Conservation (phyloP, 2,888 invertebrate genomes). For the Augochlorella aurata region DNA sequence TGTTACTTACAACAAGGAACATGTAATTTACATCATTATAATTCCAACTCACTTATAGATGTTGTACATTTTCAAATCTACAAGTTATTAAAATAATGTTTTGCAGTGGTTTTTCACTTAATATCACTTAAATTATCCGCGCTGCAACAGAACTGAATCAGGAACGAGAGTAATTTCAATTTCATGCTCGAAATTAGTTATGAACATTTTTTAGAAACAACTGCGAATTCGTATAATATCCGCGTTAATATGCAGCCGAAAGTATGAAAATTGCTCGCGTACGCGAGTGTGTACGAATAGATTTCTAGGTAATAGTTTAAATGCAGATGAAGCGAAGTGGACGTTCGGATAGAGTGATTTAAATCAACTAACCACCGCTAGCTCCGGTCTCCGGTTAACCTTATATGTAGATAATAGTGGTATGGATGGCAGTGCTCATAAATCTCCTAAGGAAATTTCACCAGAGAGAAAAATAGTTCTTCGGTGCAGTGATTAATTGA, state of each 20-base stretch:
- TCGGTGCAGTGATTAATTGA: conserved; percentile 56
- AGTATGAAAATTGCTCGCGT: conserved; percentile 34
- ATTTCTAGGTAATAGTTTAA: conserved; percentile 60
- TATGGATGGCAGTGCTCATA: conserved; percentile 58
- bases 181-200: conserved; percentile 17
- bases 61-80: neutral
- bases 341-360: conserved; percentile 67
- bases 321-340: conserved; percentile 64
- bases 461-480: conserved; percentile 62
- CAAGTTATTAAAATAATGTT: neutral
- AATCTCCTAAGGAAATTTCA: conserved; percentile 65
- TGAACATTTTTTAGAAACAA: conserved; percentile 21
- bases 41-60: neutral
- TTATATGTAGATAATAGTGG: conserved; percentile 65
- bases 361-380: conserved; percentile 62
- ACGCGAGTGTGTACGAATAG: conserved; percentile 27
- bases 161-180: neutral
- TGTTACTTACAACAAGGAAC: no score
- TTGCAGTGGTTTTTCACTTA: neutral
- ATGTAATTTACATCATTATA: no score
- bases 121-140: neutral
- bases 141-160: neutral
- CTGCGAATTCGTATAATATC: conserved; percentile 15
- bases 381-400: conserved; percentile 51
- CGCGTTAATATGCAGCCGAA: conserved; percentile 34